These are phyloP conservation scores for Eumeta japonica DNA, from an alignment of 1,140 invertebrate genomes.

Conservation along the genomic window DNA sequence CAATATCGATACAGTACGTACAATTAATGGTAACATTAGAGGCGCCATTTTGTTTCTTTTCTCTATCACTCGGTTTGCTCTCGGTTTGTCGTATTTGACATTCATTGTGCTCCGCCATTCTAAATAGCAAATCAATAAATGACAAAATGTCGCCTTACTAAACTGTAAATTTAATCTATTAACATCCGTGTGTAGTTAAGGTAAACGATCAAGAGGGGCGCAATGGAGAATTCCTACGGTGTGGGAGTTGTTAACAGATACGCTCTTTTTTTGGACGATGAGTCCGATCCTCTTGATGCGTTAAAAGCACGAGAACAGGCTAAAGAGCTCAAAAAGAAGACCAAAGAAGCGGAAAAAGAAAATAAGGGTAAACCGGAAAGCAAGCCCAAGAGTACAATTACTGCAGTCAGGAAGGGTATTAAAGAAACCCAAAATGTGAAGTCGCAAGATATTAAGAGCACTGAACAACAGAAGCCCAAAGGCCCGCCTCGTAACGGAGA, in stretches of 20 bases:
- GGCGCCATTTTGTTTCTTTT: slow-evolving; percentile 56
- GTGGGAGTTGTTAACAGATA: slow-evolving; percentile 90
- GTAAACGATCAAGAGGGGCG: slow-evolving; percentile 55
- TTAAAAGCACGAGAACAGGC: slow-evolving; percentile 76
- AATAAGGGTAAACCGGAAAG: slow-evolving; percentile 72
- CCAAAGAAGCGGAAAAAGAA: slow-evolving; percentile 82
- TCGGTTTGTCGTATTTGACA: too few relatives aligned
- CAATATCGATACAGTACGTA: too few relatives aligned
- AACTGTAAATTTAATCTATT: slow-evolving; percentile 50
- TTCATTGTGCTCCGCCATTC: slow-evolving; percentile 57
- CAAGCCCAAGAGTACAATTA: slow-evolving; percentile 56
- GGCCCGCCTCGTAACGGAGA: slow-evolving; percentile 37
- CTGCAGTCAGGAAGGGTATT: slow-evolving; percentile 61
- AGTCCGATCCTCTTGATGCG: slow-evolving; percentile 84
- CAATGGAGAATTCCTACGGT: slow-evolving; percentile 91
- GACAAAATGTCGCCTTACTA: slow-evolving; percentile 56
- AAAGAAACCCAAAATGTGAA: slow-evolving; percentile 71
- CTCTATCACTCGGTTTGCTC: slow-evolving; percentile 57
- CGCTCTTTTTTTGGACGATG: slow-evolving; percentile 85
- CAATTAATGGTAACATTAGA: too few relatives aligned
- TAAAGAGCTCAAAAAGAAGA: slow-evolving; percentile 80
- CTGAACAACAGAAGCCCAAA: slow-evolving; percentile 61
- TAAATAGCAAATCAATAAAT: slow-evolving; percentile 60
- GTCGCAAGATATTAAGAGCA: slow-evolving; percentile 64
- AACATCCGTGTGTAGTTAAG: slow-evolving; percentile 56